These are phyloP conservation scores for Pogonus chalceus DNA, from an alignment of 1,140 invertebrate species.

Conservation along the genomic window DNA sequence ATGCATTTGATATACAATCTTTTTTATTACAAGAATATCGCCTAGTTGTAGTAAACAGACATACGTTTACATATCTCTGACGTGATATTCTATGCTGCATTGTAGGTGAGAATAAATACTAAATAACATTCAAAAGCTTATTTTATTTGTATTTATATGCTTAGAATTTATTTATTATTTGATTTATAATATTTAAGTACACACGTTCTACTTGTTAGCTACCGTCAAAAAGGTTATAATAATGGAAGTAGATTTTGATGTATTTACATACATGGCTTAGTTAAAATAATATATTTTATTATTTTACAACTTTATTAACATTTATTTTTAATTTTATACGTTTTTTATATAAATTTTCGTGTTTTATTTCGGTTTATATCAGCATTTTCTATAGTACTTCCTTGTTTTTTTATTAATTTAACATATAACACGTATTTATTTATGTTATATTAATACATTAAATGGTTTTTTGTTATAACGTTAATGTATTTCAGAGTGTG, in stretches of 20 bases:
- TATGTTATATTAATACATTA: too few species aligned
- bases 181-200: background rate
- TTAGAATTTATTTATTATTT: background rate
- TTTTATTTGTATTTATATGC: background rate
- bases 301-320: too few species aligned
- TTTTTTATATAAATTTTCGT: too few species aligned
- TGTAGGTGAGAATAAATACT: background rate
- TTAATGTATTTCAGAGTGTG: conserved; percentile 1
- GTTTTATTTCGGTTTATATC: too few species aligned
- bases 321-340: too few species aligned
- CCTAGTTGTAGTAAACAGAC: conserved; percentile 1
- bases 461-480: too few species aligned
- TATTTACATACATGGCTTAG: too few species aligned
- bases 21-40: background rate
- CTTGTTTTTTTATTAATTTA: too few species aligned
- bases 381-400: too few species aligned
- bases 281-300: too few species aligned
- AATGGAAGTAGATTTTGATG: background rate
- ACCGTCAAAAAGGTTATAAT: conserved; percentile 5
- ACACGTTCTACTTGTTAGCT: background rate
- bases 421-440: too few species aligned
- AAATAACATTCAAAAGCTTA: background rate
- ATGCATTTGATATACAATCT: background rate
- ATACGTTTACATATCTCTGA: conserved; percentile 3
- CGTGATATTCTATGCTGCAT: conserved; percentile 4